A percentile compares a stretch with the other conserved stretches of the same genome.
These are phyloP conservation scores for Drosophila planitibia DNA, from an alignment of 2,888 invertebrate species.

Conservation along the genomic window DNA sequence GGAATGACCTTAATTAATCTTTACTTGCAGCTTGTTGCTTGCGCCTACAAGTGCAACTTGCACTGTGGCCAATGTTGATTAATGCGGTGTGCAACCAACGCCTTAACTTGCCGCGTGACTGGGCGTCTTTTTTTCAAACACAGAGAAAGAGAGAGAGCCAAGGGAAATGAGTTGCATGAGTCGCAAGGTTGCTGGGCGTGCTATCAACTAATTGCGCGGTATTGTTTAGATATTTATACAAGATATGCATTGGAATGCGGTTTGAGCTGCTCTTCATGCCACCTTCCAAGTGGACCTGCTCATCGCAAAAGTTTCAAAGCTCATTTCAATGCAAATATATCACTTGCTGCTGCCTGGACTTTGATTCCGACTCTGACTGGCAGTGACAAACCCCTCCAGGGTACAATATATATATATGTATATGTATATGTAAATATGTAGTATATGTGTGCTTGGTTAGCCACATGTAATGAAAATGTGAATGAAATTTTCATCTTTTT, in stretches of 20 bases:
- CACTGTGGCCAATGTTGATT: conserved; percentile 72
- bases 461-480: conserved; percentile 76
- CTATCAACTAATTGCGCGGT: conserved; percentile 65
- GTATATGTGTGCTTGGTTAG: conserved; percentile 17
- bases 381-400: conserved; percentile 70
- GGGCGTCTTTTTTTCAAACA: conserved; percentile 57
- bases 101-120: conserved; percentile 66
- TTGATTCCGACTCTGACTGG: conserved; percentile 15
- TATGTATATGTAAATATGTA: not conserved
- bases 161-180: conserved; percentile 72
- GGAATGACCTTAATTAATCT: conserved; percentile 79
- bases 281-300: not conserved
- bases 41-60: conserved; percentile 36
- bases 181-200: conserved; percentile 48
- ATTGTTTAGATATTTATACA: conserved; percentile 48
- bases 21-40: conserved; percentile 24
- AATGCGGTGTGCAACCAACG: conserved; percentile 54
- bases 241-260: conserved; percentile 53
- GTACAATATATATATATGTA: conserved; percentile 66
- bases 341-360: conserved; percentile 20
- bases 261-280: conserved; percentile 29
- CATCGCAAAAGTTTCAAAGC: conserved; percentile 46
- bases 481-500: conserved; percentile 63
- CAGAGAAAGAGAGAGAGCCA: not conserved
- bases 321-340: conserved; percentile 54